These are phyloP conservation scores for Zhuqinia jingwanae DNA, from an alignment of 2,888 invertebrate species.

Conservation along the genomic window DNA sequence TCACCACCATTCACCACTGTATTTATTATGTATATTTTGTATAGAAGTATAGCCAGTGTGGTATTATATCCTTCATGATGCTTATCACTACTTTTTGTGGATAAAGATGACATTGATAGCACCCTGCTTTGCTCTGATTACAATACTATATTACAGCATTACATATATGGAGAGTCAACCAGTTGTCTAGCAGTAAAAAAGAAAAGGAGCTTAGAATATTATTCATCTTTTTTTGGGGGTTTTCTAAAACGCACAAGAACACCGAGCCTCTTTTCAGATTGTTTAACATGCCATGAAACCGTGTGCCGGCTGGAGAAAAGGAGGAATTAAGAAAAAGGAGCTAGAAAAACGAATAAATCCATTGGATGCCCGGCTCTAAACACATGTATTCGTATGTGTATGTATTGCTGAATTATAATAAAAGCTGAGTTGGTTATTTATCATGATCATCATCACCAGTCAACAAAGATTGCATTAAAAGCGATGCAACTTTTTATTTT, in stretches of 20 bases:
- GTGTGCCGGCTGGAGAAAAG: slow-evolving; percentile 62
- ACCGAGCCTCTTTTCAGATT: slow-evolving; percentile 57
- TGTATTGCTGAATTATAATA: slow-evolving; percentile 1
- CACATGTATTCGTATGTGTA: too few species aligned
- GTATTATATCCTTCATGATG: slow-evolving; percentile 23
- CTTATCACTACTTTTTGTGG: slow-evolving; percentile 31
- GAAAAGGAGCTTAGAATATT: slow-evolving; percentile 46
- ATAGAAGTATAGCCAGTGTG: background rate
- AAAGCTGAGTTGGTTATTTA: slow-evolving; percentile 41
- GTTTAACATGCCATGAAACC: slow-evolving; percentile 70
- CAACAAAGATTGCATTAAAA: slow-evolving; percentile 25
- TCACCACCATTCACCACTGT: too few species aligned
- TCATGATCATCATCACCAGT: slow-evolving; percentile 41
- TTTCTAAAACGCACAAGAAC: slow-evolving; percentile 38
- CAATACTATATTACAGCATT: slow-evolving; percentile 29
- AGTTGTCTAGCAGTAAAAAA: slow-evolving; percentile 29
- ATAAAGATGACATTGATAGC: slow-evolving; percentile 48
- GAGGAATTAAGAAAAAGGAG: slow-evolving; percentile 55
- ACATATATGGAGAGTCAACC: background rate
- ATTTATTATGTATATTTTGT: background rate
- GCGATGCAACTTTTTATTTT: slow-evolving; percentile 4
- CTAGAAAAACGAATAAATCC: slow-evolving; percentile 17
- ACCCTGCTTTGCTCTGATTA: slow-evolving; percentile 30
- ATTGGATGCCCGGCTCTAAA: background rate
- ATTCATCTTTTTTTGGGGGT: slow-evolving; percentile 49